A percentile compares a stretch with the other conserved stretches of the same genome.
phyloP scores from a whole-genome alignment of 30 jellyfish, hydroid and myxozoan genomes.

The Turritopsis dohrnii region DNA sequence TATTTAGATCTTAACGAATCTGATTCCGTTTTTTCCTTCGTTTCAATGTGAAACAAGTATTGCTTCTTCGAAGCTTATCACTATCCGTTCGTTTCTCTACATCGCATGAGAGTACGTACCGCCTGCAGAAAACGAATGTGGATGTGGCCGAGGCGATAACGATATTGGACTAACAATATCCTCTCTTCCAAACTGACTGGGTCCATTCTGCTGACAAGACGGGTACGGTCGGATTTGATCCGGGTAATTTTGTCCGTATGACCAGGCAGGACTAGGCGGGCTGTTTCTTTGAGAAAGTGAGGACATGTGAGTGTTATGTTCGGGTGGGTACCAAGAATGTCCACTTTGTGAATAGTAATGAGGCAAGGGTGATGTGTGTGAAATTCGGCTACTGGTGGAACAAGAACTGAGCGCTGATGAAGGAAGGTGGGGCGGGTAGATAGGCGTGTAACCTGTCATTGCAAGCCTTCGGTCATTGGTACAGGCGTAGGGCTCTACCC shows the following conservation, averaged over 20 bases:
- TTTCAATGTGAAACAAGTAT: constrained; percentile 8
- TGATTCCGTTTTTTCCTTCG: background rate
- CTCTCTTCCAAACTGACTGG: constrained; percentile 15
- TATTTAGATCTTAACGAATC: background rate
- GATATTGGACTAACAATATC: constrained; percentile 29
- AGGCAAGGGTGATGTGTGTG: constrained; percentile 21
- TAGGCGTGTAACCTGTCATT: constrained; percentile 23
- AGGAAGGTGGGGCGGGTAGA: constrained; percentile 19
- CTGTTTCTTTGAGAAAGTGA: constrained; percentile 30
- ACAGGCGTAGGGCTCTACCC: constrained; percentile 59
- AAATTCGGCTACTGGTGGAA: background rate
- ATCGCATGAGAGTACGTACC: constrained; percentile 21
- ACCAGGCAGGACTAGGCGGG: constrained; percentile 38
- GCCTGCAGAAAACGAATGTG: constrained; percentile 33
- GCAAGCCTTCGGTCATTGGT: constrained; percentile 58
- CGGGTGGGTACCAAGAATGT: constrained; percentile 30
- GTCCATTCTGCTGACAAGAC: constrained; percentile 15
- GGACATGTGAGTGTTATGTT: constrained; percentile 1
- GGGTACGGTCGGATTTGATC: constrained; percentile 27
- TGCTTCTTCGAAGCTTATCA: background rate
- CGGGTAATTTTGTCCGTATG: constrained; percentile 15
- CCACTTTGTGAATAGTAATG: constrained; percentile 23
- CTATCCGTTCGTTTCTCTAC: background rate
- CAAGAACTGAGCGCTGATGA: constrained; percentile 5
- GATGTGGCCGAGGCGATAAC: constrained; percentile 24